Evolutionary conservation across 2,113 vertebrate species (phyloP).

Genomic region (Cottus gobio): DNA sequence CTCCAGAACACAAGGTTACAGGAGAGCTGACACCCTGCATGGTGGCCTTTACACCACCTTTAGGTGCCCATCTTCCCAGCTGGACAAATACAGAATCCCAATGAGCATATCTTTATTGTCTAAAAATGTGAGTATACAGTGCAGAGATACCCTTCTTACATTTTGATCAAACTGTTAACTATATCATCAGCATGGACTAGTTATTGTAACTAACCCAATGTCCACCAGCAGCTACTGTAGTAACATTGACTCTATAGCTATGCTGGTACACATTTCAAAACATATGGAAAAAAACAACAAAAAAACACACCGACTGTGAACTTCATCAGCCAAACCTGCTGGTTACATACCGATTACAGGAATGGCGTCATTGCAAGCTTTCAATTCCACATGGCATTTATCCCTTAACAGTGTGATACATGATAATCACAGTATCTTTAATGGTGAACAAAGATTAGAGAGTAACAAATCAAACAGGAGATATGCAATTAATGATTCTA

Average conservation of each 20-base stretch:
- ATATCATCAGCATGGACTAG: not conserved
- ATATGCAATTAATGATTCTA: not conserved
- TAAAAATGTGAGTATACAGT: constrained; percentile 15
- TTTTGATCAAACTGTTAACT: not conserved
- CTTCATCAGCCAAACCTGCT: constrained; percentile 88
- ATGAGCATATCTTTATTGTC: constrained; percentile 48
- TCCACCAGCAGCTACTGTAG: constrained; percentile 2
- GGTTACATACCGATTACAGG: constrained; percentile 89
- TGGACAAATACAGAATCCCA: not conserved
- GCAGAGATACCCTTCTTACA: not conserved
- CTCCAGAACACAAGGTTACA: not conserved
- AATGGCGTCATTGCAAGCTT: constrained; percentile 89
- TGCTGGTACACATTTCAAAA: constrained; percentile 16
- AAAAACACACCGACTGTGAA: constrained; percentile 77
- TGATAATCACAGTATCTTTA: not conserved
- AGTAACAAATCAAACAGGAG: not conserved
- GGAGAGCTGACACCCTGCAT: not conserved
- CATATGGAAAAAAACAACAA: constrained; percentile 26
- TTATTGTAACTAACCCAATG: not conserved
- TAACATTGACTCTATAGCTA: constrained; percentile 17
- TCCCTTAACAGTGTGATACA: not conserved
- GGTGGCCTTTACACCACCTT: not conserved
- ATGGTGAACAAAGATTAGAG: not conserved
- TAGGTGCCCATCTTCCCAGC: not conserved
- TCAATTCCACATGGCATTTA: constrained; percentile 67